Evolutionary conservation across 2,888 invertebrate species (phyloP).

Genomic region (Macrosoma leucophasiata): DNA sequence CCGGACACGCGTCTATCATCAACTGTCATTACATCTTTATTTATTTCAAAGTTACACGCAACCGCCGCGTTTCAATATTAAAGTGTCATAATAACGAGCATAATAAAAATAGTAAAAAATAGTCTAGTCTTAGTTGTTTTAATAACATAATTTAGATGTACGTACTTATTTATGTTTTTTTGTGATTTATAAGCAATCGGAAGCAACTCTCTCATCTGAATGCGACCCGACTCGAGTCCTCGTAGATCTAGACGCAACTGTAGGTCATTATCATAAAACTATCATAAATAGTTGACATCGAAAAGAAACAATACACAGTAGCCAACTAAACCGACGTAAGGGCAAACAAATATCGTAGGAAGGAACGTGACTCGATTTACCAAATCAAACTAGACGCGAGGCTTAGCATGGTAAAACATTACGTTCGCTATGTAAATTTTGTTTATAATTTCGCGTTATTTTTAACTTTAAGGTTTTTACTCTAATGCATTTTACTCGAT

Average conservation of each 20-base stretch:
- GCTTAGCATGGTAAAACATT: constrained; percentile 56
- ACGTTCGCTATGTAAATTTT: constrained; percentile 49
- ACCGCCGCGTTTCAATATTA: too few species aligned
- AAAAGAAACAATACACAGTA: constrained; percentile 50
- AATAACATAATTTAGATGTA: too few species aligned
- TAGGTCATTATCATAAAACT: constrained; percentile 52
- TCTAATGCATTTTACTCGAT: constrained; percentile 74
- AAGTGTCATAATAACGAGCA: too few species aligned
- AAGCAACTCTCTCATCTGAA: too few species aligned
- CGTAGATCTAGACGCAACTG: constrained; percentile 43
- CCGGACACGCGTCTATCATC: too few species aligned
- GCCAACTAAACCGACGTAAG: constrained; percentile 45
- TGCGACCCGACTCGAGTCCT: constrained; percentile 42
- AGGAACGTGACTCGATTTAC: constrained; percentile 70
- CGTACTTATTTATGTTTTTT: too few species aligned
- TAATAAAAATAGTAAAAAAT: too few species aligned
- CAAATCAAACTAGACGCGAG: constrained; percentile 66
- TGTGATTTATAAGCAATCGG: too few species aligned
- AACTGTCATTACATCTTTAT: too few species aligned
- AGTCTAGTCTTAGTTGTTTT: too few species aligned
- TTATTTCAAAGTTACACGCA: too few species aligned
- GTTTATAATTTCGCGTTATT: constrained; percentile 55
- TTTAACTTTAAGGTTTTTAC: constrained; percentile 56
- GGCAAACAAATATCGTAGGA: constrained; percentile 48
- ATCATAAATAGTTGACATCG: constrained; percentile 55